Base-by-base conservation (phyloP, 2,888 invertebrate species). In the Drosophila atroscutellata region DNA sequence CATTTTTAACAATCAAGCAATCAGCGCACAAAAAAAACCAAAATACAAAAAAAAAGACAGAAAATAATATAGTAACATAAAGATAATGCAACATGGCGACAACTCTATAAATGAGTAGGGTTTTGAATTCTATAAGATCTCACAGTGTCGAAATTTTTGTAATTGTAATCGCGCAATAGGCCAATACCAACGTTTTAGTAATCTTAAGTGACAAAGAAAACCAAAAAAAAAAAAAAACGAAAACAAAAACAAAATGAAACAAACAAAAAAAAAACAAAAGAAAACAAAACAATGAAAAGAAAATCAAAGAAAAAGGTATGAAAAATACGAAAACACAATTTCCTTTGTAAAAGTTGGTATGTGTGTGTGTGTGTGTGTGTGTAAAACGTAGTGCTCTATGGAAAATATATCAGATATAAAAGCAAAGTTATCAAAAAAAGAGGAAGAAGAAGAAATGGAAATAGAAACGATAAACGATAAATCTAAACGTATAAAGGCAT, bases 111-210 rank as follows among this genome's bases (percentile, higher is more conserved):
- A 36, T 24, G 51, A 15, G 20, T 36, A 28, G 28, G 15, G 37
- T 37, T 37, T 56, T 30, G 30, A 51, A 51, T 20, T 51, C 37
- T 60, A 8, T 47, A 56, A 66, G 67, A 72, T 77, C 75, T 77
- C 75, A 75, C 63, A 50, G 74, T 75, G 72, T 75, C 66, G 72
- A 75, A 68, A 77, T 68, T 68, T 75, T 68, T 75, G 72, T 66
- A 75, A 76, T 75, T 78, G 71, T 72, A 75, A 75, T 70, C 66
- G 71, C 74, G 78, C 78, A 79, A 76, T 79, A 79, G 76, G 79
- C 76, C 69, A 78, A 78, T 78, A 75, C 59, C 63, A 63, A 78
- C 58, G 57, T 64, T 73, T 74, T 72, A 63, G 71, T 75, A 72
- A 68, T 37, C 34, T 57, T 75, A 78, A 70, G 59, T 49, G 18